Evolutionary conservation across 2,888 invertebrate genomes (phyloP).

Genomic region (Andrena hattorfiana): DNA sequence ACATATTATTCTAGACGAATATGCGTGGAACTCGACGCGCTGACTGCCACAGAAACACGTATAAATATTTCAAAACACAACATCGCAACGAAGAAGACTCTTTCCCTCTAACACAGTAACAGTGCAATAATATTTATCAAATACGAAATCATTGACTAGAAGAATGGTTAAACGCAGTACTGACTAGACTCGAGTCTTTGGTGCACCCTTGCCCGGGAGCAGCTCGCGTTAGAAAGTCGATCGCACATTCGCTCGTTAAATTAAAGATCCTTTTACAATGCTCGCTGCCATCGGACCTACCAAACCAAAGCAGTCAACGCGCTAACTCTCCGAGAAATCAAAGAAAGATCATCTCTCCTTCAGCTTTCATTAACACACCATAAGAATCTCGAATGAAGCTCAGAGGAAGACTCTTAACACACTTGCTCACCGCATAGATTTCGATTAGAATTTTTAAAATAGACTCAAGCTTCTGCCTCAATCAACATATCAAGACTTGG

Average conservation of each 20-base stretch:
- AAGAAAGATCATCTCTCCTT: slow-evolving; percentile 1
- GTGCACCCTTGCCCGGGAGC: not conserved
- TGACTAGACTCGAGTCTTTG: slow-evolving; percentile 16
- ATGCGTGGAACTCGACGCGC: slow-evolving; percentile 29
- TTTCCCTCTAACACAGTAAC: slow-evolving; percentile 39
- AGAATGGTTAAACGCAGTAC: slow-evolving; percentile 19
- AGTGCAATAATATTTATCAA: slow-evolving; percentile 23
- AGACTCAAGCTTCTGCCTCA: not conserved
- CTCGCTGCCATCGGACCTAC: not conserved
- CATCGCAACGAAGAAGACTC: slow-evolving; percentile 30
- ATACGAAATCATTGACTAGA: slow-evolving; percentile 26
- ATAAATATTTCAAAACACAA: slow-evolving; percentile 59
- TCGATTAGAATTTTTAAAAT: not conserved
- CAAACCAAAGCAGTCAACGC: slow-evolving; percentile 35
- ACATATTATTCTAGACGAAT: not conserved
- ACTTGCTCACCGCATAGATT: not conserved
- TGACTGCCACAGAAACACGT: slow-evolving; percentile 46
- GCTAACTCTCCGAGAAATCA: slow-evolving; percentile 4
- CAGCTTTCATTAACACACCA: not conserved
- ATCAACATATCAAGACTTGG: not conserved
- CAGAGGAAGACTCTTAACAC: not conserved
- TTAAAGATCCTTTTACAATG: slow-evolving; percentile 1
- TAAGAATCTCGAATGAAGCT: not conserved
- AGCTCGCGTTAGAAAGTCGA: not conserved
- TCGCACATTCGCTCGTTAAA: not conserved